Percentiles rank a stretch among this genome's conserved stretches.
Conservation (phyloP, 2,797 vertebrate genomes). For the Carcharodon carcharias region DNA sequence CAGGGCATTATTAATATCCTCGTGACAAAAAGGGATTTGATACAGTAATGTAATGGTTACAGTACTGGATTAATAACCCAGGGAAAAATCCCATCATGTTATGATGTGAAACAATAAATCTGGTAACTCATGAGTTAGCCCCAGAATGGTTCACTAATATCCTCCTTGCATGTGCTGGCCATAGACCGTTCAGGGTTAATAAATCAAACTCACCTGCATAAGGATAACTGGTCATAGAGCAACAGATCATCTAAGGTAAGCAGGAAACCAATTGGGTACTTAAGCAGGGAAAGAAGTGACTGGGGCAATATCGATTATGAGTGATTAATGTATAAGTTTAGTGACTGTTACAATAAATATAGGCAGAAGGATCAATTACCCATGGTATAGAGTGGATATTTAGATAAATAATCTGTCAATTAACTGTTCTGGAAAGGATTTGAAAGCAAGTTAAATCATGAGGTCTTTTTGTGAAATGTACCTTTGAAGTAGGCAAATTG, state of each 20-base stretch:
- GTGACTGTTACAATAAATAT: not conserved
- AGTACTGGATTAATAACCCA: not conserved
- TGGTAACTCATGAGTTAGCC: not conserved
- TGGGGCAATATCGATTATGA: too few species aligned
- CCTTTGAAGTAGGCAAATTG: too few species aligned
- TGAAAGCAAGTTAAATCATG: too few species aligned
- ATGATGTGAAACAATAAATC: not conserved
- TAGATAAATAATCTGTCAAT: not conserved
- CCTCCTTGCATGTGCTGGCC: not conserved
- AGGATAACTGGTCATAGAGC: not conserved
- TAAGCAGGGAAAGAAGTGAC: not conserved
- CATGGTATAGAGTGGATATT: not conserved
- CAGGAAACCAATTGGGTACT: too few species aligned
- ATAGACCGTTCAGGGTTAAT: too few species aligned
- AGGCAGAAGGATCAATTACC: not conserved
- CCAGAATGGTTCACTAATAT: not conserved
- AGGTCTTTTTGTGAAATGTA: too few species aligned
- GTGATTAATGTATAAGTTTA: not conserved
- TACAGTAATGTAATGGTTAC: not conserved
- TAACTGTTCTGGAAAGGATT: too few species aligned
- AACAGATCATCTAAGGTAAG: not conserved
- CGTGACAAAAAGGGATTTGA: not conserved
- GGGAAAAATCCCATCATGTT: not conserved
- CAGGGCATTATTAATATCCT: not conserved
- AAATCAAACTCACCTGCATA: too few species aligned